phyloP scores from a whole-genome alignment of 30 jellyfish, hydroid and myxozoan genomes.

The Cassiopea andromeda region DNA sequence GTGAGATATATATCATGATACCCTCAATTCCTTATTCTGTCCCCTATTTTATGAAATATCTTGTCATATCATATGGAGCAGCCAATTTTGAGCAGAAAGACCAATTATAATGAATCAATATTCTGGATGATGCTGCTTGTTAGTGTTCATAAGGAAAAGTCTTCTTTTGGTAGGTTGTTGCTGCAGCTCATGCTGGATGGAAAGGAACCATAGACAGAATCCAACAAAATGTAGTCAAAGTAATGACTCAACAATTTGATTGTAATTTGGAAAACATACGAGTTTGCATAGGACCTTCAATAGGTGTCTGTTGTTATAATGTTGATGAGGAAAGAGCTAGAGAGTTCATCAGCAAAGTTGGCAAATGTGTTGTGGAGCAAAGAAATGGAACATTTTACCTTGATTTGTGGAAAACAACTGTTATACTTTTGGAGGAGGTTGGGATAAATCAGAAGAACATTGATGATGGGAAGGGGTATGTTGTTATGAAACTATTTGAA shows the following conservation, averaged over 20 bases:
- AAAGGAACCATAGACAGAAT: constrained; percentile 70
- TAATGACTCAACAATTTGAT: constrained; percentile 52
- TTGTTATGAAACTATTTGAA: no score
- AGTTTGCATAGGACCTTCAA: constrained; percentile 73
- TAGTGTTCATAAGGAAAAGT: no score
- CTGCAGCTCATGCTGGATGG: constrained; percentile 89
- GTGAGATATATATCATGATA: no score
- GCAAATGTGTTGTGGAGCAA: constrained; percentile 3
- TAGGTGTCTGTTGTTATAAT: constrained; percentile 63
- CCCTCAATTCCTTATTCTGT: no score
- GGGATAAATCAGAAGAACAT: constrained; percentile 57
- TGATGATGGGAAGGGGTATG: constrained; percentile 70
- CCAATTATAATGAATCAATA: no score
- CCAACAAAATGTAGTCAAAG: constrained; percentile 54
- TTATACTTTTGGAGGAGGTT: constrained; percentile 44
- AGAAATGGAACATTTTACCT: constrained; percentile 44
- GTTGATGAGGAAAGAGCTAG: constrained; percentile 45
- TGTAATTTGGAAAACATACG: constrained; percentile 39
- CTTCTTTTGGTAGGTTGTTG: constrained; percentile 57
- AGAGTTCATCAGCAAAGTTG: constrained; percentile 26
- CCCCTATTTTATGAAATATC: no score
- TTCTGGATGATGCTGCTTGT: no score
- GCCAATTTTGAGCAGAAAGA: no score
- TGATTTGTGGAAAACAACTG: constrained; percentile 64
- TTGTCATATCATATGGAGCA: no score